Evolutionary conservation across 2,797 vertebrate genomes (phyloP).

Genomic region (Lerista edwardsae): DNA sequence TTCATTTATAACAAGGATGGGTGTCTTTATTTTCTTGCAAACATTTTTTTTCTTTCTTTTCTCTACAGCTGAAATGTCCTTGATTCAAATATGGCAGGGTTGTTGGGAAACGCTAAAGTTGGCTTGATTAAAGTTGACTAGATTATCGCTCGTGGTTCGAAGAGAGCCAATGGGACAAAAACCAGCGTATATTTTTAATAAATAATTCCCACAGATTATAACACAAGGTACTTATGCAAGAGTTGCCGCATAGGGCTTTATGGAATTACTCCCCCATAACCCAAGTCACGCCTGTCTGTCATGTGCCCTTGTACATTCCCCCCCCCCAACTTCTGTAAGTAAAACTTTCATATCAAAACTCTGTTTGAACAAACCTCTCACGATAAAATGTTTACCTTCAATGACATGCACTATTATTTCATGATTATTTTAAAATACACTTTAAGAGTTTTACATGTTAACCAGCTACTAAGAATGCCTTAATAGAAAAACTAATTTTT

Average conservation of each 20-base stretch:
- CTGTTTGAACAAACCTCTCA: constrained; percentile 77
- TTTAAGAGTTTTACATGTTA: constrained; percentile 85
- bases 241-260: neutral
- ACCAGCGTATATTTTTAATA: neutral
- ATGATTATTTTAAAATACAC: constrained; percentile 86
- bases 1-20: neutral
- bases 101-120: neutral
- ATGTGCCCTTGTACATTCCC: constrained; percentile 43
- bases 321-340: constrained; percentile 74
- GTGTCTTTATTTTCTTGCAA: neutral
- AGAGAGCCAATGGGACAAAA: neutral
- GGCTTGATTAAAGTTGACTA: neutral
- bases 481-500: constrained; percentile 87
- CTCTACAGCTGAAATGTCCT: neutral
- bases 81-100: neutral
- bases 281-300: neutral
- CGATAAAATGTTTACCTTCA: constrained; percentile 83
- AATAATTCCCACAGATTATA: neutral
- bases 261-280: neutral
- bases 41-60: neutral
- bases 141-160: too few relatives aligned
- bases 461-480: constrained; percentile 83
- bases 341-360: constrained; percentile 75
- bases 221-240: neutral
- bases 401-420: constrained; percentile 83